These are phyloP conservation scores for Melopsittacus undulatus DNA, from an alignment of 2,797 vertebrate genomes.

Conservation along the genomic window DNA sequence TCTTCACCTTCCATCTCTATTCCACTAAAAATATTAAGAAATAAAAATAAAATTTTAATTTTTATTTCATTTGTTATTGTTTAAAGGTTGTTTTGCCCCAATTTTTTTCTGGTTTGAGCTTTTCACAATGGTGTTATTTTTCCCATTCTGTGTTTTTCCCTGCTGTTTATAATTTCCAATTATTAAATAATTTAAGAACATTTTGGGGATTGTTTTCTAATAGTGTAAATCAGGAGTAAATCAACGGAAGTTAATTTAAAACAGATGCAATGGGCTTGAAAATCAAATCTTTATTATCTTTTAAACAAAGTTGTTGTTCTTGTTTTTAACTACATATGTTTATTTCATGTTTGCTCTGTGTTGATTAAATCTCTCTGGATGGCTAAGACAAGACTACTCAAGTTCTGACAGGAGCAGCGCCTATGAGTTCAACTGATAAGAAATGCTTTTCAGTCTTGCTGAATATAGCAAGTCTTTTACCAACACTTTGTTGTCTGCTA, in stretches of 20 bases:
- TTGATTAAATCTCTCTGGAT: slow-evolving; percentile 36
- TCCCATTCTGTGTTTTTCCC: background rate
- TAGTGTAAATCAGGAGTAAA: slow-evolving; percentile 26
- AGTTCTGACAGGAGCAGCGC: background rate
- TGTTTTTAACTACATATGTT: slow-evolving; percentile 14
- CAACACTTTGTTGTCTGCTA: background rate
- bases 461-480: background rate
- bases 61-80: background rate
- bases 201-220: slow-evolving; percentile 19
- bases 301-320: slow-evolving; percentile 24
- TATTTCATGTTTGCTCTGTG: slow-evolving; percentile 4
- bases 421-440: background rate
- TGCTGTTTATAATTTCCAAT: slow-evolving; percentile 14
- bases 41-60: background rate
- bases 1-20: background rate
- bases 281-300: slow-evolving; percentile 35
- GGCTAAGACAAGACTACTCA: slow-evolving; percentile 17
- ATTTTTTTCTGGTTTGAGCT: background rate
- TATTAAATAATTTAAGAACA: slow-evolving; percentile 34
- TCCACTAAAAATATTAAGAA: background rate
- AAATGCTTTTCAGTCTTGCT: background rate
- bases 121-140: background rate
- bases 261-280: slow-evolving; percentile 31
- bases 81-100: background rate
- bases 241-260: slow-evolving; percentile 53